Percentiles rank a stretch among this genome's conserved stretches.
Evolutionary conservation across 2,888 invertebrate species (phyloP).

Genomic region (Andricus curvator): DNA sequence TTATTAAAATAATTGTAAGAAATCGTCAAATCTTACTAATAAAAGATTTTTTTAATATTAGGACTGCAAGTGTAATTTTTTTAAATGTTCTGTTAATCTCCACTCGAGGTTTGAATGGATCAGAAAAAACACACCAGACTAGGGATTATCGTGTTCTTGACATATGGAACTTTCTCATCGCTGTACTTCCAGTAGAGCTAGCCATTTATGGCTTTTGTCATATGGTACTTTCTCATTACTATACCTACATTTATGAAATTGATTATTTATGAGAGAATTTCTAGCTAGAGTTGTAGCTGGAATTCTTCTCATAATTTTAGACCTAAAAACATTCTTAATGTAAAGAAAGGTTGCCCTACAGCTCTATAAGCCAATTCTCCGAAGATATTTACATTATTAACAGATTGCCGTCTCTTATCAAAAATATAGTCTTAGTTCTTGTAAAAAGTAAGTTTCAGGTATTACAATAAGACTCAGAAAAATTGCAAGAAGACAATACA

Average conservation of each 20-base stretch:
- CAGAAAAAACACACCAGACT: constrained; percentile 3
- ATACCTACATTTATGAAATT: constrained; percentile 15
- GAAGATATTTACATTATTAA: too few species aligned
- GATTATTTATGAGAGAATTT: constrained; percentile 27
- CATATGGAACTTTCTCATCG: constrained; percentile 40
- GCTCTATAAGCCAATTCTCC: neutral
- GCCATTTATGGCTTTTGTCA: constrained; percentile 38
- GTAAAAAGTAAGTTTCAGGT: too few species aligned
- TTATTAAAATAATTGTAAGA: too few species aligned
- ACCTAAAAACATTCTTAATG: neutral
- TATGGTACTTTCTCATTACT: constrained; percentile 34
- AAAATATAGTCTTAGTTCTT: too few species aligned
- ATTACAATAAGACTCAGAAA: too few species aligned
- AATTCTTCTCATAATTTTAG: neutral
- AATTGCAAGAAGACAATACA: too few species aligned
- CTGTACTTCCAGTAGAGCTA: constrained; percentile 23
- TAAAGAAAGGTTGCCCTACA: neutral
- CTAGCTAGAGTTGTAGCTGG: neutral
- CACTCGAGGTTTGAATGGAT: constrained; percentile 7
- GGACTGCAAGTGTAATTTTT: neutral
- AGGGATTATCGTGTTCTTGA: constrained; percentile 29
- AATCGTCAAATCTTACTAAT: too few species aligned
- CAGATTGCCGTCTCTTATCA: too few species aligned
- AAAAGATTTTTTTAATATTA: neutral
- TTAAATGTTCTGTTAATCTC: neutral